Conservation (phyloP, 2,888 invertebrate genomes). For the Steinernema carpocapsae region DNA sequence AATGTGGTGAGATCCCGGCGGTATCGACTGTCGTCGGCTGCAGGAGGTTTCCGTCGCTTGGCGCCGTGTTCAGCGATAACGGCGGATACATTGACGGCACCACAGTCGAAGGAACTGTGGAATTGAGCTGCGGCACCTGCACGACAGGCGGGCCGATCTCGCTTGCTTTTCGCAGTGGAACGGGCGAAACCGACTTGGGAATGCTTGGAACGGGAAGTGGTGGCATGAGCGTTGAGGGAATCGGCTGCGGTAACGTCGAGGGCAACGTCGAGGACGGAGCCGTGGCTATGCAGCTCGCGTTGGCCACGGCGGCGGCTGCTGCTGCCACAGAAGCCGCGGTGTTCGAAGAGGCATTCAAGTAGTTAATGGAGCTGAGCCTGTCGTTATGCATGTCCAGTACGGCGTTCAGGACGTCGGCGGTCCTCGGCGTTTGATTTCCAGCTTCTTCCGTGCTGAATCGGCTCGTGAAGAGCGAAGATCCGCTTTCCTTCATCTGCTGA, state of each 20-base stretch:
- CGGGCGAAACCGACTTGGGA: conserved; percentile 4
- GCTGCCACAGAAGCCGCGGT: conserved; percentile 6
- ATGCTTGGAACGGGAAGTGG: not conserved
- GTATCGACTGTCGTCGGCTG: not conserved
- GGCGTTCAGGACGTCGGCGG: conserved; percentile 67
- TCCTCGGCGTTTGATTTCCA: conserved; percentile 57
- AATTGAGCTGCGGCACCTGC: not conserved
- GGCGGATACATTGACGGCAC: not conserved
- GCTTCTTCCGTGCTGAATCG: conserved; percentile 42
- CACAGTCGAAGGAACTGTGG: not conserved
- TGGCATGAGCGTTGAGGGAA: not conserved
- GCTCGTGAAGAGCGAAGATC: conserved; percentile 49
- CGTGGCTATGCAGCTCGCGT: not conserved
- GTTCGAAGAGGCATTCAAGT: not conserved
- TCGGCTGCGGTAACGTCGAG: not conserved
- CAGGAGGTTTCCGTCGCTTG: not conserved
- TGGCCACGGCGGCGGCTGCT: conserved; percentile 36
- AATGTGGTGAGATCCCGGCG: not conserved
- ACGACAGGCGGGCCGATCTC: not conserved
- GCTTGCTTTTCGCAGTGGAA: not conserved
- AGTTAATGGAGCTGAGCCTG: conserved; percentile 24
- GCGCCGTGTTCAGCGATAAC: not conserved
- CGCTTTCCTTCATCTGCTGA: conserved; percentile 54
- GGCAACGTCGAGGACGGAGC: not conserved
- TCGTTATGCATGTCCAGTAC: conserved; percentile 61